A percentile compares a stretch with the other conserved stretches of the same genome.
phyloP scores from a whole-genome alignment of 1,140 invertebrate species.

The Pseudomyrmex cubaensis region DNA sequence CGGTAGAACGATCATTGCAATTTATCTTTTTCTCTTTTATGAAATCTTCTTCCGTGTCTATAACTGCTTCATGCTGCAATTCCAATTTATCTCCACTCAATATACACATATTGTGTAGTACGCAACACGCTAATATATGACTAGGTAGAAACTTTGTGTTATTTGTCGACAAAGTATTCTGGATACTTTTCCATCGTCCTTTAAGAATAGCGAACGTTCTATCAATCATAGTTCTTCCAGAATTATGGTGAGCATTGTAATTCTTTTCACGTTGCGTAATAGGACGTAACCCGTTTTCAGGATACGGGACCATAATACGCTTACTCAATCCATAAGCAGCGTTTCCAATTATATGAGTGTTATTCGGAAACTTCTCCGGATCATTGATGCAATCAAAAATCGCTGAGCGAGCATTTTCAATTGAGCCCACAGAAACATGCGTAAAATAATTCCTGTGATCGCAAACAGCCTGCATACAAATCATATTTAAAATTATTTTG shows the following conservation, averaged over 20 bases:
- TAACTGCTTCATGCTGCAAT: background rate
- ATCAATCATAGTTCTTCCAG: background rate
- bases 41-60: background rate
- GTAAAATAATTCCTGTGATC: background rate
- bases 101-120: slow-evolving; percentile 14
- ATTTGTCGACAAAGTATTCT: background rate
- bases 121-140: slow-evolving; percentile 23
- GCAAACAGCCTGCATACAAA: slow-evolving; percentile 20
- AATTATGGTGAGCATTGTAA: slow-evolving; percentile 11
- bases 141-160: background rate
- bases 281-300: background rate
- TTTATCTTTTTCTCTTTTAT: background rate
- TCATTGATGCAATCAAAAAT: slow-evolving; percentile 14
- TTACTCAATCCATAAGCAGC: background rate
- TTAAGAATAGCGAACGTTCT: background rate
- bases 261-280: slow-evolving; percentile 1
- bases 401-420: background rate
- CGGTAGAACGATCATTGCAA: background rate
- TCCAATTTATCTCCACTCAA: slow-evolving; percentile 1
- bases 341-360: slow-evolving; percentile 36
- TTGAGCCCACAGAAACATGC: background rate
- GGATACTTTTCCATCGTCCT: slow-evolving; percentile 10
- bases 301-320: background rate
- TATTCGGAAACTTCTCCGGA: slow-evolving; percentile 10
- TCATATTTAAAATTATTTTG: background rate